Percentiles rank a stretch among this genome's conserved stretches.
Evolutionary conservation across 2,113 vertebrate genomes (phyloP).

Genomic region (Oryzias javanicus): DNA sequence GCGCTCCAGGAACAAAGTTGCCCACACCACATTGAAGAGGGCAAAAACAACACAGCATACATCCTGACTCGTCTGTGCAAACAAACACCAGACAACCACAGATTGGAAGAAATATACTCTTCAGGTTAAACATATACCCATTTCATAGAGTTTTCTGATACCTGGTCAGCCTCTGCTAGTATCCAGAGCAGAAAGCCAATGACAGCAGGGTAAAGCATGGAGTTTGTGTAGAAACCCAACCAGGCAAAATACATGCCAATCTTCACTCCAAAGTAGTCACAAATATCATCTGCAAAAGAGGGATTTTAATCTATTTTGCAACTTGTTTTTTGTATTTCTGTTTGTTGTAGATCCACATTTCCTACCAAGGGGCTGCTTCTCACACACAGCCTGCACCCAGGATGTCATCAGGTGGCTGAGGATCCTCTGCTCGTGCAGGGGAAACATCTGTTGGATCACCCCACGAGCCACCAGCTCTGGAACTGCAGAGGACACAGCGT

Average conservation of each 20-base stretch:
- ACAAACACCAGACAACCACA: neutral
- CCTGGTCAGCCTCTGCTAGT: slow-evolving; percentile 93
- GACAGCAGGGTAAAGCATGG: slow-evolving; percentile 93
- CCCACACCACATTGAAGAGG: slow-evolving; percentile 95
- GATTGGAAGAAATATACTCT: neutral
- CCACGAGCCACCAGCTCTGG: slow-evolving; percentile 88
- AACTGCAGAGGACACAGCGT: slow-evolving; percentile 71
- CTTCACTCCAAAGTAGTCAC: slow-evolving; percentile 97
- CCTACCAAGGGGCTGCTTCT: slow-evolving; percentile 90
- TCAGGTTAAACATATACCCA: neutral
- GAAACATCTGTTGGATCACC: slow-evolving; percentile 94
- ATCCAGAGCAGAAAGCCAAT: slow-evolving; percentile 93
- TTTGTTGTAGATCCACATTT: neutral
- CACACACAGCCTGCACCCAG: slow-evolving; percentile 94
- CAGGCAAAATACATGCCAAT: slow-evolving; percentile 98
- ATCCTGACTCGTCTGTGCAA: slow-evolving; percentile 89
- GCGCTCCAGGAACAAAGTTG: slow-evolving; percentile 92
- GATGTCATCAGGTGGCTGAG: slow-evolving; percentile 94
- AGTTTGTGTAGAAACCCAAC: slow-evolving; percentile 96
- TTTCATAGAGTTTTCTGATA: slow-evolving; percentile 47
- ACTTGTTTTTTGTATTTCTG: neutral
- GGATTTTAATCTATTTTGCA: neutral
- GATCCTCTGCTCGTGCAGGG: slow-evolving; percentile 93
- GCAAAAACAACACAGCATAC: slow-evolving; percentile 95
- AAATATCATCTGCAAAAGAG: slow-evolving; percentile 86